Conservation (phyloP, 2,888 invertebrate species). For the Argynnis bischoffii region DNA sequence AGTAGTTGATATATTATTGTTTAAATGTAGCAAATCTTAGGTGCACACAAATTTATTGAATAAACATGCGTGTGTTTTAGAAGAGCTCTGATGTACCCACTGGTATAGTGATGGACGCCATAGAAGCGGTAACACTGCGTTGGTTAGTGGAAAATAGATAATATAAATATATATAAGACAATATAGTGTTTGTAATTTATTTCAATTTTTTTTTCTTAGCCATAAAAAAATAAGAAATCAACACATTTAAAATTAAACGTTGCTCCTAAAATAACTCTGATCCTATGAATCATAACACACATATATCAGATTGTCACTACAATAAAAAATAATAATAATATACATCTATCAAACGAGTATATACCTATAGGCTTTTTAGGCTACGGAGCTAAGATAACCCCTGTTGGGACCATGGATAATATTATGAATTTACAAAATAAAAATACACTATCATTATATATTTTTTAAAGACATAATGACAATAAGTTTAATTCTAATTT, state of each 20-base stretch:
- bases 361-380: too few relatives aligned
- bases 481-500: too few relatives aligned
- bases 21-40: constrained; percentile 45
- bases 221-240: not conserved
- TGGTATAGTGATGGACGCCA: constrained; percentile 29
- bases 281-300: too few relatives aligned
- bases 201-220: not conserved
- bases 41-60: constrained; percentile 45
- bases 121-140: constrained; percentile 55
- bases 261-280: too few relatives aligned
- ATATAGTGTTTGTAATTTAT: too few relatives aligned
- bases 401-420: too few relatives aligned
- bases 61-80: constrained; percentile 47
- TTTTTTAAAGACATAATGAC: too few relatives aligned
- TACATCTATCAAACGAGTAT: too few relatives aligned
- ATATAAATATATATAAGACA: too few relatives aligned
- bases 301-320: too few relatives aligned
- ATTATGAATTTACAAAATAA: not conserved
- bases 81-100: constrained; percentile 44
- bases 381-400: not conserved
- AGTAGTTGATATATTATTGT: not conserved
- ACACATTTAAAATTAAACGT: too few relatives aligned
- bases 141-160: constrained; percentile 32
- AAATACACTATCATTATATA: not conserved
- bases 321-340: too few relatives aligned